Base-by-base conservation (phyloP, 2,797 vertebrate species). In the Hydrophis major region DNA sequence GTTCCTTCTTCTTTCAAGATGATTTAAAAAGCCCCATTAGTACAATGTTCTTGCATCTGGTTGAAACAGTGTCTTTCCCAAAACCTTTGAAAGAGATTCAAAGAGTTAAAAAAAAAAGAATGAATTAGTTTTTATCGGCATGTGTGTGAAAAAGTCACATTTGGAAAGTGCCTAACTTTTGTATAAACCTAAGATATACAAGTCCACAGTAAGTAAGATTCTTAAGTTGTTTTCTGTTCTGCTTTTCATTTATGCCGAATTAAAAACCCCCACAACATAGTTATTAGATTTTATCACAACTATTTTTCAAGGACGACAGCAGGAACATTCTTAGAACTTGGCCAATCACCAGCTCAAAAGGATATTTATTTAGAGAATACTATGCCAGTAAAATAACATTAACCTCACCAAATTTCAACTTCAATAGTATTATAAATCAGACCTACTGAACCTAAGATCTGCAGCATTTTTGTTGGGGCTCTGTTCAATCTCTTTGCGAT, bases 241-340 rank as follows among this genome's bases (percentile, higher is more conserved):
- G 56, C 25, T 93, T 96, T 95, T 92, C 86, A 95, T 90, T 90
- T 25, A 89, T 69, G 94, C 22, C 94, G 42, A 18, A 16, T 88
- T 87, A 90, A 93, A 94, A 10, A 2, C 12, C 87, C 0, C 56
- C 12, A 56, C 88, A 93, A 91, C 1, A 3, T 90, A 22, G 42
- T 66, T 86, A 93, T 87, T 93, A 90, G 53, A 93, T 90, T 87
- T 69, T 90, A 93, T 90, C 86, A 2, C 63, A 92, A 93, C 86
- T 91, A 86, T 88, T 89, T 37, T 12, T 95, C 37, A 92, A 78
- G 7, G 32, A 88, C 57, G 37, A 3, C 37, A 3, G 6, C 61
- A 93, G 90, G 56, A 53, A 20, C 86, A 63, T 90, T 5, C 55
- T 6, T 93, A 11, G 32, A 86, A 42, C 42, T 93, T 90, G 28